These are phyloP conservation scores for Platorchestia sp. DNA, from an alignment of 1,140 invertebrate species.

Conservation along the genomic window DNA sequence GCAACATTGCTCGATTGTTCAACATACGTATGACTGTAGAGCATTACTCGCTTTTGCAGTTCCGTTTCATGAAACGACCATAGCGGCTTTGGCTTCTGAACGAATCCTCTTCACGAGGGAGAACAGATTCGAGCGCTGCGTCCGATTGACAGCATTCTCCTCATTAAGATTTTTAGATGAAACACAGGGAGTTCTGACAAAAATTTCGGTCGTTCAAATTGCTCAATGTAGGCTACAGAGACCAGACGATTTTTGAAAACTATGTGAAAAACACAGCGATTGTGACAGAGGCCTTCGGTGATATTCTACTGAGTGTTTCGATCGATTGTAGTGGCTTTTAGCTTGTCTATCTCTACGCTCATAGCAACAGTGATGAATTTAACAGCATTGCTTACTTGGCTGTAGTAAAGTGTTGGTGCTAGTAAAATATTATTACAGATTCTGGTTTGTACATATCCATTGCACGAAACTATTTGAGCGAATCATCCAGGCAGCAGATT, in stretches of 20 bases:
- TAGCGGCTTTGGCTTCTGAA: neutral
- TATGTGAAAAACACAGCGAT: neutral
- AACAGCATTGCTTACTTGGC: no score
- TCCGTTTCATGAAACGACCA: neutral
- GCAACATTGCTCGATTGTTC: no score
- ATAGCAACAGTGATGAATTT: neutral
- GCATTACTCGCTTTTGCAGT: neutral
- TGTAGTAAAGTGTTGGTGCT: no score
- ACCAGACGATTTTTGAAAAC: neutral
- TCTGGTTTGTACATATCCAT: no score
- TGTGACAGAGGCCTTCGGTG: neutral
- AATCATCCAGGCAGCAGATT: no score
- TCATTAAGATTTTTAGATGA: constrained; percentile 9
- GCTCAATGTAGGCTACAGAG: neutral
- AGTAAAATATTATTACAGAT: no score
- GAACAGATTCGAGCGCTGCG: neutral
- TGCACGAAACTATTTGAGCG: no score
- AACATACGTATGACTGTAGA: no score
- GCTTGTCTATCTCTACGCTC: neutral
- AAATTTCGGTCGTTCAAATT: constrained; percentile 30
- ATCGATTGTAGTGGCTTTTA: neutral
- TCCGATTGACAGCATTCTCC: constrained; percentile 36
- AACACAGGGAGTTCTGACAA: neutral
- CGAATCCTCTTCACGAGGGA: neutral
- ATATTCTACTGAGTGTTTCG: neutral